Evolutionary conservation across 2,113 vertebrate species (phyloP).

Genomic region (Anarhynchus alexandrinus): DNA sequence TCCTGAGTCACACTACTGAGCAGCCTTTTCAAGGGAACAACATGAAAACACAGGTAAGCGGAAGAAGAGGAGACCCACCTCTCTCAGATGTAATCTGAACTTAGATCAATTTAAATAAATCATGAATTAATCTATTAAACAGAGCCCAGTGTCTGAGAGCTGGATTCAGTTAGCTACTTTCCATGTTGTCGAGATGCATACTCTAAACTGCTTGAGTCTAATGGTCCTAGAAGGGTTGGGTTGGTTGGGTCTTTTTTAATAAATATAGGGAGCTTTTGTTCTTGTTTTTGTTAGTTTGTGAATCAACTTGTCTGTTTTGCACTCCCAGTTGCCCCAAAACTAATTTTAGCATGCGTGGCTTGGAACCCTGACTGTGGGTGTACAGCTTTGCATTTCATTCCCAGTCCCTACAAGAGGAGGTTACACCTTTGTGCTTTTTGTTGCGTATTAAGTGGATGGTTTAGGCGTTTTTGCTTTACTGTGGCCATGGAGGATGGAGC

Average conservation of each 20-base stretch:
- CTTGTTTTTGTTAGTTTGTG: background rate
- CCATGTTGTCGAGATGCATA: background rate
- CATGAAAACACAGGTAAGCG: background rate
- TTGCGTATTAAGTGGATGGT: background rate
- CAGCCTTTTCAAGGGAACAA: background rate
- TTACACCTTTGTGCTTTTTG: background rate
- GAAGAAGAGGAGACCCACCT: background rate
- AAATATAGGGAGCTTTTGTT: accelerated
- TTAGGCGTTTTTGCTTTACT: background rate
- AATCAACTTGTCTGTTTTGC: background rate
- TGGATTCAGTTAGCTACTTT: background rate
- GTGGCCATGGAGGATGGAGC: background rate
- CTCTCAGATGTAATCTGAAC: background rate
- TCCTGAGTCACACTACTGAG: background rate
- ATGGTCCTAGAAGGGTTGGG: background rate
- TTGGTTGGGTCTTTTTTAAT: accelerated
- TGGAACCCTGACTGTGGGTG: background rate
- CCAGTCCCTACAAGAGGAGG: background rate
- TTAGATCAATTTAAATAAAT: background rate
- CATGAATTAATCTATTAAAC: slow-evolving; percentile 6
- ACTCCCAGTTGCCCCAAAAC: background rate
- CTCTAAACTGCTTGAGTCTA: background rate
- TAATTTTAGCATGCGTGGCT: background rate
- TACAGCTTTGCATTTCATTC: background rate
- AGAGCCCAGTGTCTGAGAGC: background rate